Evolutionary conservation across 2,113 vertebrate species (phyloP), one percentile per base, ranked within the genome.

Genomic region (Phoenicopterus ruber): DNA sequence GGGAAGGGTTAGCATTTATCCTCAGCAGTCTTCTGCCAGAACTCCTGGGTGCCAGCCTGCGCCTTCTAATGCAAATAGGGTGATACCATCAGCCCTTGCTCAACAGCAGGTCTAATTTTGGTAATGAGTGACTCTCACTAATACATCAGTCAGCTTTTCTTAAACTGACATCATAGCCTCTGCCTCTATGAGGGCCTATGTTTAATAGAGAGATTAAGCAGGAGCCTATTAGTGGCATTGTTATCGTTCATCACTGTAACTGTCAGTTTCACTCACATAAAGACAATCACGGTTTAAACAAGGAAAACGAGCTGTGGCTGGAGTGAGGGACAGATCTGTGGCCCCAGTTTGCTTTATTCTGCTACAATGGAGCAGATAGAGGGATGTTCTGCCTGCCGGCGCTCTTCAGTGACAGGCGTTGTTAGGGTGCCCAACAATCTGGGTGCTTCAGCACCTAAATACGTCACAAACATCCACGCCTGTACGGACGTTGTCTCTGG

Each of bases 101-200:
- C 90, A 94, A 52, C 19, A 38, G 4, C 59, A 69, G 91, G 57
- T 94, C 46, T 93, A 49, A 92, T 95, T 94, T 79, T 94, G 79
- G 65, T 86, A 34, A 87, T 88, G 69, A 83, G 26, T 46, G 11
- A 86, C 44, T 72, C 57, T 80, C 58, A 47, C 85, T 93, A 71
- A 52, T 87, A 17, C 71, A 52, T 87, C 42, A 38, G 18, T 88
- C 61, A 66, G 42, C 44, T 52, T 95, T 94, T 83, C 21, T 79
- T 87, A 79, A 57, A 57, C 18, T 86, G 74, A 74, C 19, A 71
- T 63, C 38, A 40, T 46, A 95, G 70, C 38, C 74, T 74, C 63
- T 88, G 55, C 21, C 20, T 85, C 31, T 38, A 0, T 49, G n/a
- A 78, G 21, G 7, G 11, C 32, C 46, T 65, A 2, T 65, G 25